Conservation (phyloP, 2,797 vertebrate species). For the Thripadectes ignobilis region DNA sequence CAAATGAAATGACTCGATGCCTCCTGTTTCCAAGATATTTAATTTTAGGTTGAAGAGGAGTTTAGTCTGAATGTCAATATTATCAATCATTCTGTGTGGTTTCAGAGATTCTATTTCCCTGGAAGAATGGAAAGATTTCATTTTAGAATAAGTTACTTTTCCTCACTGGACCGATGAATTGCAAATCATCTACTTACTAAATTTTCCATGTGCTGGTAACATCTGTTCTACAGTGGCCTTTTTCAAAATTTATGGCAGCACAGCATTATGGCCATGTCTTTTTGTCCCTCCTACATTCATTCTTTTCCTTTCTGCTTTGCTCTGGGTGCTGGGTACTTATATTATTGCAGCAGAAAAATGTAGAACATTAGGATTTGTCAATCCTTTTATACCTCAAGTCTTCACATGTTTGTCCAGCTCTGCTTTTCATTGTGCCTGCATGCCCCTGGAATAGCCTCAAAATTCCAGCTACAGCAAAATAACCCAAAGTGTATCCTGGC, state of each 20-base stretch:
- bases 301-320: not conserved
- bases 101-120: not conserved
- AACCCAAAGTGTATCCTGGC: not conserved
- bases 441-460: slow-evolving; percentile 17
- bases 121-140: not conserved
- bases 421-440: not conserved
- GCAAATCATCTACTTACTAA: not conserved
- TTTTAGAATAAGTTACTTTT: not conserved
- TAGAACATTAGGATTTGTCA: slow-evolving; percentile 36
- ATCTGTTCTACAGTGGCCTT: slow-evolving; percentile 15
- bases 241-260: not conserved
- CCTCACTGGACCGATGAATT: not conserved
- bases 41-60: not conserved
- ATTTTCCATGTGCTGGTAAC: not conserved
- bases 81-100: not conserved
- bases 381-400: slow-evolving; percentile 46
- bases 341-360: slow-evolving; percentile 7
- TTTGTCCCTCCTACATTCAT: not conserved
- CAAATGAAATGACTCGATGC: not conserved
- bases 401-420: slow-evolving; percentile 22
- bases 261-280: not conserved
- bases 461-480: slow-evolving; percentile 28
- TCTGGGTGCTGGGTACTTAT: not conserved
- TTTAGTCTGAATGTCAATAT: not conserved
- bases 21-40: not conserved